A percentile compares a stretch with the other conserved stretches of the same genome.
These are phyloP conservation scores for Oenanthe oenanthe DNA, from an alignment of 2,113 vertebrate genomes.

Conservation along the genomic window DNA sequence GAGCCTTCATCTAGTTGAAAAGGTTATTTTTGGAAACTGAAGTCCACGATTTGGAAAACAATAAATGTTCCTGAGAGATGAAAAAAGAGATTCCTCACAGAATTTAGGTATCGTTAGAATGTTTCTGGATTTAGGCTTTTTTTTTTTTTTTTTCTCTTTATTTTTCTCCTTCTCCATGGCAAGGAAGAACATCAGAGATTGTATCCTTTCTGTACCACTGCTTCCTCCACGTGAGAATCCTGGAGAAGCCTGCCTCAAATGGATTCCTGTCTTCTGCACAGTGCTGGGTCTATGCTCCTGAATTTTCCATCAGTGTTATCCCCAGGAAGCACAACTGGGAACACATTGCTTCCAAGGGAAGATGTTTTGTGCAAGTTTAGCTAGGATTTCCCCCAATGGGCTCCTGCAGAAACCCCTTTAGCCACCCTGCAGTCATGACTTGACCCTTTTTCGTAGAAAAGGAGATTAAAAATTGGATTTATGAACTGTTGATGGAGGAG, in stretches of 20 bases:
- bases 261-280: background rate
- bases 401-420: background rate
- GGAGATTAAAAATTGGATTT: background rate
- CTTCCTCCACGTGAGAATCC: background rate
- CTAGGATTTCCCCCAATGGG: background rate
- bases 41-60: background rate
- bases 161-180: background rate
- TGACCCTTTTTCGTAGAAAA: background rate
- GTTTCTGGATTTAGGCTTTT: background rate
- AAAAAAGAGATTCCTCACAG: background rate
- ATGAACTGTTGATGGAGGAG: background rate
- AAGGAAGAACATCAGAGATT: constrained; percentile 51
- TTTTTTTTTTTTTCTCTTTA: constrained; percentile 16
- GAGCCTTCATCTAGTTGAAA: background rate
- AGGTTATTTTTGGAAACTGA: background rate
- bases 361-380: background rate
- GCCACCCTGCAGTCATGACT: background rate
- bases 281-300: background rate
- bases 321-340: background rate
- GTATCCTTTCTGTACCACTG: constrained; percentile 66
- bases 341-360: background rate
- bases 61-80: background rate
- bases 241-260: background rate
- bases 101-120: background rate
- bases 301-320: background rate